Evolutionary conservation across 1,140 invertebrate species (phyloP), one percentile per base, ranked within the genome.

Genomic region (Sinella curviseta): DNA sequence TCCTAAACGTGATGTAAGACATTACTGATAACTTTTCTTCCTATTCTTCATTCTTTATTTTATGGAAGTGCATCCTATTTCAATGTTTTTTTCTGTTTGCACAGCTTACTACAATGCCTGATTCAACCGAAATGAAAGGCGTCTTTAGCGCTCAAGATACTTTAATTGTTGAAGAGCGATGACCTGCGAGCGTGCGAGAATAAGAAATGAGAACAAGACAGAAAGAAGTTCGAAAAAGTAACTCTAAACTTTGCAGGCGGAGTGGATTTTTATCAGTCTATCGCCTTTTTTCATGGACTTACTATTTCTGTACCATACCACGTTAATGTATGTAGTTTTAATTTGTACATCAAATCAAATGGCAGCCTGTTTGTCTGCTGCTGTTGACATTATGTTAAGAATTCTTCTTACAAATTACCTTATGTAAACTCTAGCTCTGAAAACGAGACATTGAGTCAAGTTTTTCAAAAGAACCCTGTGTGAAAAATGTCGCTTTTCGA

Each of bases 71-170:
- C 24, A 14, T 67, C n/a, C 8, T 30, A 67, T 67, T 30, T 26
- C 60, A 12, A 8, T 26, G 24, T 14, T 75, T 17, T 36, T 81
- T 81, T 70, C 30, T 31, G 70, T 26, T 73, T 70, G 24, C 65
- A 76, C 55, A 84, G 83, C 78, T 84, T 55, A 78, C 80, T 26
- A 33, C 78, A 14, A 39, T 81, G 65, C 14, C 57, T 48, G 81
- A 81, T 31, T 73, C 55, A n/a, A 73, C 36, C 24, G 17, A 36
- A 55, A 78, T 84, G 77, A 74, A 77, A 60, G 75, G 78, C 14
- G 76, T 84, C n/a, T 84, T 84, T 78, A 81, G 77, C 60, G 48
- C 81, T 81, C 83, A 84, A 76, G 83, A 84, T 70, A 84, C 83
- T n/a, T 55, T 84, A 20, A 84, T 84, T 65, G 81, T 84, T 8